Base-by-base conservation (phyloP, 2,113 vertebrate species). In the Syngnathus typhle region DNA sequence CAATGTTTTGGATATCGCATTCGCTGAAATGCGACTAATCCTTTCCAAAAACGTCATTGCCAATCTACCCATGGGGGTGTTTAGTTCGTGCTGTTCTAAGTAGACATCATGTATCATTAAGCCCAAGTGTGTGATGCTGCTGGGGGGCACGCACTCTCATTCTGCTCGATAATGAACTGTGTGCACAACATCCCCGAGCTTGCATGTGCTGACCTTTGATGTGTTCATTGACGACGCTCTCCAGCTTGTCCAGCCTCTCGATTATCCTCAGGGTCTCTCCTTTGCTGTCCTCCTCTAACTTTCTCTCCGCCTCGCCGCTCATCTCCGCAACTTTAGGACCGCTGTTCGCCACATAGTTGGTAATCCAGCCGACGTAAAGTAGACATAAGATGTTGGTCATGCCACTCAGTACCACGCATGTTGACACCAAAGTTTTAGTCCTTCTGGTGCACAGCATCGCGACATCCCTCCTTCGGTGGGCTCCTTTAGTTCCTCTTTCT, bases 381-480 rank as follows among this genome's bases (percentile, higher is more conserved):
- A 98, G 90, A 76, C 96, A 98, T 69, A 96, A 91, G 83, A 98
- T 94, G 88, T 98, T 98, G 91, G 94, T 97, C 94, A 97, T 94
- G 69, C 96, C 96, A 83, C 96, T 98, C 87, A 98, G 88, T 88
- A 98, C 96, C 85, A 98, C 95, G 82, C 96, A 98, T 71, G 95
- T 96, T 85, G 95, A 98, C 90, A 98, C 95, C 87, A 98, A 95
- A 94, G 96, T 96, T 96, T 98, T 98, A 86, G 95, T 95, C 92
- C 96, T 98, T 89, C 96, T 92, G 87, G 93, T 91, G 91, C 94
- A 98, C 88, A 93, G 91, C 96, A 98, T 98, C 74, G 92, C 95
- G 89, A 89, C 88, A 88, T 92, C 89, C 89, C 94, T 95, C 94
- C 95, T 37, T 11, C 18, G 8, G 93, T 91, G 92, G 82, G 92